Evolutionary conservation across 2,113 vertebrate genomes (phyloP).

Genomic region (Psephotus haematonotus): DNA sequence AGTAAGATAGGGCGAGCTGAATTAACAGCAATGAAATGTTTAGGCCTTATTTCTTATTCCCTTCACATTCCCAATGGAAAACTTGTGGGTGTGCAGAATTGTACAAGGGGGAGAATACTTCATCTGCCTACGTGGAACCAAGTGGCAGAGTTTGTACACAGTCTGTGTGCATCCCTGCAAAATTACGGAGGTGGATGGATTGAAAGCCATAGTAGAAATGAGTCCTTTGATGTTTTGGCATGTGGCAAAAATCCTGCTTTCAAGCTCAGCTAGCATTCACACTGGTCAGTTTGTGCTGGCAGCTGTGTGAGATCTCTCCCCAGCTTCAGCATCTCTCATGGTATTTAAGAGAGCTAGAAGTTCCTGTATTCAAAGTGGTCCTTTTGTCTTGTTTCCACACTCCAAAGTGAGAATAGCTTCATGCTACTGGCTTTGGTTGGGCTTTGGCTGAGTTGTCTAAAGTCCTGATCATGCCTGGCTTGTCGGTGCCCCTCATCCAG

Average conservation of each 20-base stretch:
- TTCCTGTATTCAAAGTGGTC: not conserved
- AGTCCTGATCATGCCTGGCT: not conserved
- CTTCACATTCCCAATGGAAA: not conserved
- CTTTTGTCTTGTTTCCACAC: not conserved
- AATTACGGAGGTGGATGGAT: not conserved
- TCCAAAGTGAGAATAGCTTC: not conserved
- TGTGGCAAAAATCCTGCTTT: not conserved
- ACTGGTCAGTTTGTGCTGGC: not conserved
- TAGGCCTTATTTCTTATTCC: not conserved
- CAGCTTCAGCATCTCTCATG: not conserved
- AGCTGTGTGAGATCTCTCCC: not conserved
- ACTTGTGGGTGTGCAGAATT: not conserved
- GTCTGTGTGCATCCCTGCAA: not conserved
- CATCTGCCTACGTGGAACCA: not conserved
- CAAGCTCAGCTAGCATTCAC: not conserved
- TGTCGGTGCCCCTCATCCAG: not conserved
- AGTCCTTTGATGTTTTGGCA: not conserved
- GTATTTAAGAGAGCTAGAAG: not conserved
- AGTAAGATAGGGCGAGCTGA: not conserved
- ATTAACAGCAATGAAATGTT: not conserved
- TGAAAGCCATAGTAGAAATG: not conserved
- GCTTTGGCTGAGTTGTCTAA: not conserved
- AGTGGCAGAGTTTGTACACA: not conserved
- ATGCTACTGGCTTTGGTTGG: not conserved
- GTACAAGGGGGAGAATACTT: not conserved